Conservation (phyloP, 1,140 invertebrate genomes). For the Nilaparvata lugens region DNA sequence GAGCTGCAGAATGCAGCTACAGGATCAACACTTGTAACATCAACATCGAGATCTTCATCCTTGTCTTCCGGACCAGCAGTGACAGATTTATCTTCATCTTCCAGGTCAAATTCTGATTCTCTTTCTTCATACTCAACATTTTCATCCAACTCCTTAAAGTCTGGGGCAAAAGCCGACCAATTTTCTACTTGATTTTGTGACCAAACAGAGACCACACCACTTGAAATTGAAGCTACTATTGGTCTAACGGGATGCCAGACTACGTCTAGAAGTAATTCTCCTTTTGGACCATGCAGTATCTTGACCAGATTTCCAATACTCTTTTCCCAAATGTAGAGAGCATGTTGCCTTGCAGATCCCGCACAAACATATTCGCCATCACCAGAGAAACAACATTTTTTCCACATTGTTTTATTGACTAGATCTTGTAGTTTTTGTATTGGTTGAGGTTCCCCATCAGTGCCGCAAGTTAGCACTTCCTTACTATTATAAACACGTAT, state of each 20-base stretch:
- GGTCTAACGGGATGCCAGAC: constrained; percentile 85
- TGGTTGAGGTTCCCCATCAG: constrained; percentile 90
- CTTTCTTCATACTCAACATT: constrained; percentile 99
- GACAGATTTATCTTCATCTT: constrained; percentile 93
- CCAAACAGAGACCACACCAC: constrained; percentile 96
- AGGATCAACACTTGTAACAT: constrained; percentile 80
- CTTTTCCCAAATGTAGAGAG: constrained; percentile 98
- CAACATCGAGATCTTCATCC: constrained; percentile 82
- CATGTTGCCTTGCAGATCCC: constrained; percentile 92
- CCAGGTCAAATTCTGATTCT: constrained; percentile 96
- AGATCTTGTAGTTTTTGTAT: constrained; percentile 97
- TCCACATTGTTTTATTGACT: constrained; percentile 99
- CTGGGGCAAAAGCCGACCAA: constrained; percentile 99
- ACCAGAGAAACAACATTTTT: constrained; percentile 98
- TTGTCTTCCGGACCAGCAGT: constrained; percentile 73
- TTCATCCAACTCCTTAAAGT: constrained; percentile 98
- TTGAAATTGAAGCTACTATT: constrained; percentile 72
- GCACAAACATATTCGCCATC: constrained; percentile 99
- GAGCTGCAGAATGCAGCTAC: constrained; percentile 91
- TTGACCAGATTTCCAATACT: constrained; percentile 96
- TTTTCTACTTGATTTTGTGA: constrained; percentile 99
- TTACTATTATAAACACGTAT: constrained; percentile 92
- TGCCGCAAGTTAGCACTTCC: constrained; percentile 77
- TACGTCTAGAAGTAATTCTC: constrained; percentile 90
- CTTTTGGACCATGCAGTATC: constrained; percentile 98